Base-by-base conservation (phyloP, 2,888 invertebrate species). In the Pimpla rufipes region DNA sequence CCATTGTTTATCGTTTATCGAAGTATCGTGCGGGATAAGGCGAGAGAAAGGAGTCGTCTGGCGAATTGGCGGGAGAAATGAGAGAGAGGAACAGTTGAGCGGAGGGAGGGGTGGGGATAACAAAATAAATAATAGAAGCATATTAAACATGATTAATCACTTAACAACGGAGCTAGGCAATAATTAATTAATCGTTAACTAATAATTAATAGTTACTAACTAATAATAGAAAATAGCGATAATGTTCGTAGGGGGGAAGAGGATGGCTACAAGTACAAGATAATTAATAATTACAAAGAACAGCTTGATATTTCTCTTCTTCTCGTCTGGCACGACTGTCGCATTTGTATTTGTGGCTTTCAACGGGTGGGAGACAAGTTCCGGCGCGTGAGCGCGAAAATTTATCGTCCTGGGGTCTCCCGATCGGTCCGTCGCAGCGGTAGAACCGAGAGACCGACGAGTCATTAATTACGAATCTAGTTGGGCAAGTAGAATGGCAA, bases 121-220 rank as follows among this genome's bases (percentile, higher is more conserved):
- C 93, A 93, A 93, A 93, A 93, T 93, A 93, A 93, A 93, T 93
- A 93, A 93, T 93, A 93, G 92, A 93, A 93, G 93, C 92, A 90
- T 79, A 79, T 92, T 92, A 91, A 93, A 93, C 92, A 91, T 92
- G 91, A 93, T 92, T 92, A 93, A 93, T 93, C 83, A 91, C 92
- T 92, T 92, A 91, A 92, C 92, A 93, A 93, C 90, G 88, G 91
- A 92, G 92, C 90, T 92, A 88, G 83, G 81, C 84, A 90, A 89
- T 90, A 90, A 91, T 90, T 74, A 80, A 83, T 83, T 73, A 76
- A 79, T 83, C 73, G 68, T 84, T 84, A 79, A 84, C 66, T 83
- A 83, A 74, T 85, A 83, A 67, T 79, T 88, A 89, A 90, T 89
- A 90, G 87, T 90, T 88, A 89, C 35, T 88, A 85, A 85, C 86